phyloP scores from a whole-genome alignment of 1,140 invertebrate species.

The Pemphigus obesinymphae region DNA sequence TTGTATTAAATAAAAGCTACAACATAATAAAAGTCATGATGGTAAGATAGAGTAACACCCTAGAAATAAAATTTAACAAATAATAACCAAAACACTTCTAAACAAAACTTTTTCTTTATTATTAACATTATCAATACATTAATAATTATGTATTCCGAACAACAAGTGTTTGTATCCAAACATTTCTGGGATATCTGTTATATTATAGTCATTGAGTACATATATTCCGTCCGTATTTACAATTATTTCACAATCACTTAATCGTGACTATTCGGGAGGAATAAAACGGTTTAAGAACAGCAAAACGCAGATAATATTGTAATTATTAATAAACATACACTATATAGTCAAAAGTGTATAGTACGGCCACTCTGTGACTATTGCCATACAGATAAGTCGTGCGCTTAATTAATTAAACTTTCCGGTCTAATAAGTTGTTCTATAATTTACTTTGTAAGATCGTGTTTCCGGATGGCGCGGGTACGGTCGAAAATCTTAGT shows the following conservation, averaged over 20 bases:
- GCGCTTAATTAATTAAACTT: slow-evolving; percentile 20
- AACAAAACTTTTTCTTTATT: too few relatives aligned
- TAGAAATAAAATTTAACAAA: too few relatives aligned
- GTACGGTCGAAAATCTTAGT: background rate
- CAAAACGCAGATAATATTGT: background rate
- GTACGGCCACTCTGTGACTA: background rate
- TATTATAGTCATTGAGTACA: background rate
- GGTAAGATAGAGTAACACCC: too few relatives aligned
- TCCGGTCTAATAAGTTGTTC: slow-evolving; percentile 19
- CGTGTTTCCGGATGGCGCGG: background rate
- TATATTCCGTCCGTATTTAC: background rate
- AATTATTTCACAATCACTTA: background rate
- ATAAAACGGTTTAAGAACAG: background rate
- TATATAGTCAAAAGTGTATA: background rate
- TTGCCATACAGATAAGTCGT: background rate
- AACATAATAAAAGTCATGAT: too few relatives aligned
- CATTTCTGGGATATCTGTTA: background rate
- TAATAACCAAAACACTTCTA: too few relatives aligned
- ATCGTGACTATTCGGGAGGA: background rate
- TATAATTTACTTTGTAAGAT: slow-evolving; percentile 15
- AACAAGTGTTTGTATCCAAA: background rate
- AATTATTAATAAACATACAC: background rate
- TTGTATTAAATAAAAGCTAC: too few relatives aligned
- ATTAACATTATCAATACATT: too few relatives aligned
- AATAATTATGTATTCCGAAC: too few relatives aligned